These are phyloP conservation scores for Pachypsylla venusta DNA, from an alignment of 1,140 invertebrate species.

Conservation along the genomic window DNA sequence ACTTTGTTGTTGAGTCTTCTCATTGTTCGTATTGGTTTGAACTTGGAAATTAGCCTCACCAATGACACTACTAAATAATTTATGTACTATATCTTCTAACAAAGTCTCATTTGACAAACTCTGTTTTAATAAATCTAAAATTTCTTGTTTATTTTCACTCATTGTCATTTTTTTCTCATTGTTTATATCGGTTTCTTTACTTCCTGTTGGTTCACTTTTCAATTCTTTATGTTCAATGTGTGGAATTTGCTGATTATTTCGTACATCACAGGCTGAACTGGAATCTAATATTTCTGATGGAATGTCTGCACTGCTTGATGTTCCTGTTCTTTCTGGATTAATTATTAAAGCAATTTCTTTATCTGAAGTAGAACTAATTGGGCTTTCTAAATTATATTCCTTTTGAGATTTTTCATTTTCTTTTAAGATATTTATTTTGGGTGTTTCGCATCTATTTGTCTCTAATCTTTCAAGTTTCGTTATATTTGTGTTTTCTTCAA, in stretches of 20 bases:
- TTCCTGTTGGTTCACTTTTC: conserved; percentile 2
- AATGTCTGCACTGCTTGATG: neutral
- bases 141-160: conserved; percentile 17
- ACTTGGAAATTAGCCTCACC: conserved; percentile 1
- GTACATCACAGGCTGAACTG: neutral
- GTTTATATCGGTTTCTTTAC: neutral
- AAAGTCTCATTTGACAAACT: conserved; percentile 21
- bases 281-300: neutral
- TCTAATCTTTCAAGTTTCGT: neutral
- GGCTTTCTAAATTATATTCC: neutral
- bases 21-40: too few relatives aligned
- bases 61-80: conserved; percentile 21
- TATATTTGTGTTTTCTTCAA: conserved; percentile 10
- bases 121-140: conserved; percentile 21
- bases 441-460: conserved; percentile 4
- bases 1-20: too few relatives aligned
- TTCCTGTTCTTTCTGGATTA: neutral
- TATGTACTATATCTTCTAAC: conserved; percentile 20
- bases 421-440: neutral
- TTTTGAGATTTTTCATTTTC: neutral
- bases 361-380: neutral
- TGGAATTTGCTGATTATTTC: neutral
- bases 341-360: neutral
- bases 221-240: neutral
- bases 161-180: conserved; percentile 15